Base-by-base conservation (phyloP, 2,888 invertebrate species). In the Dasypolia templi region DNA sequence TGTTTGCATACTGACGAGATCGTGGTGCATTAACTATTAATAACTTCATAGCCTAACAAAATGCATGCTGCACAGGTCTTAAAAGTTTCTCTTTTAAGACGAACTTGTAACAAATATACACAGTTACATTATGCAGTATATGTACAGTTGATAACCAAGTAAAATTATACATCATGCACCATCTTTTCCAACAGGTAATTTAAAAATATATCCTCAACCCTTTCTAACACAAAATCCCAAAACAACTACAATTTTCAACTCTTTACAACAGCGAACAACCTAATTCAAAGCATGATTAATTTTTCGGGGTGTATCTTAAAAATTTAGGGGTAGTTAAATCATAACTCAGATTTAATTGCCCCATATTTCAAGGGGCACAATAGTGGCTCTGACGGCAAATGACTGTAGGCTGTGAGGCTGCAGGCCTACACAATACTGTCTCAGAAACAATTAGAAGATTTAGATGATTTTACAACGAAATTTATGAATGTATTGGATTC, bases 401-500 rank as follows among this genome's bases (percentile, higher is more conserved):
- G 87, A 81, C 84, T 83, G 73, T 87, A 85, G 87, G 84, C 86
- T 68, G 74, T 51, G 55, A 49, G 26, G 49, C 39, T 51, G 32
- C 19, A 42, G 53, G 62, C 77, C 76, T 80, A 78, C 63, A 86
- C 92, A 92, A 92, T 89, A 84, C 86, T 77, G 83, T 82, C 87
- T 86, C 86, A 89, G 88, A 90, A 90, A 93, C 93, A 93, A 93
- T 93, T 88, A 89, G 89, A 87, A 89, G 90, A 92, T 93, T 93
- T 91, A 92, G 89, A 89, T 89, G 89, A 91, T 86, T 91, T 92
- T 86, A 82, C 85, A 86, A 78, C 46, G 62, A 66, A 86, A 86
- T 83, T 87, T 83, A 86, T 80, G 67, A 74, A 58, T 79, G 39
- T 82, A 85, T 87, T 87, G 83, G 77, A 68, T 79, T 75, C 49